Evolutionary conservation across 1,140 invertebrate species (phyloP).

Genomic region (Pogonomyrmex barbatus): DNA sequence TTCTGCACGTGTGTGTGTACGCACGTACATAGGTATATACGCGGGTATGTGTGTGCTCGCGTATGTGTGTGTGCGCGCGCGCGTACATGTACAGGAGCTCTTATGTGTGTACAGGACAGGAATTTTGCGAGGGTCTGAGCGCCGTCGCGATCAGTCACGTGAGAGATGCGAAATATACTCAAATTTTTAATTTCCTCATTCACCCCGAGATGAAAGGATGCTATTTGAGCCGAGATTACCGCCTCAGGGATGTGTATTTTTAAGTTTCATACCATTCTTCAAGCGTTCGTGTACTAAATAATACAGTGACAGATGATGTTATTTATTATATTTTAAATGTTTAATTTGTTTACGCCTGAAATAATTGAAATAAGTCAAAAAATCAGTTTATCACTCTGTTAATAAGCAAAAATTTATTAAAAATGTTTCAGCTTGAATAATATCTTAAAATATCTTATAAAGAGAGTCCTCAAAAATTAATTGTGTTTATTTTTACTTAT

Average conservation of each 20-base stretch:
- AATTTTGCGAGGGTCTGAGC: constrained; percentile 14
- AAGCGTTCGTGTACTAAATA: not conserved
- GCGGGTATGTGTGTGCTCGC: not conserved
- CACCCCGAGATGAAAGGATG: constrained; percentile 18
- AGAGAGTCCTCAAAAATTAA: not conserved
- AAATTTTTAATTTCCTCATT: constrained; percentile 51
- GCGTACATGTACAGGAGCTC: not conserved
- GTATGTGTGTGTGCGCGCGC: not conserved
- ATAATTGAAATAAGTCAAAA: not conserved
- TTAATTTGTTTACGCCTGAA: not conserved
- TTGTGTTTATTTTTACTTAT: not conserved
- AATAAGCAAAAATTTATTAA: not conserved
- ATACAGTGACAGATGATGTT: not conserved
- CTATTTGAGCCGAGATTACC: constrained; percentile 14
- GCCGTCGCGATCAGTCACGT: constrained; percentile 49
- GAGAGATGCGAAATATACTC: constrained; percentile 38
- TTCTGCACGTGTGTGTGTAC: not conserved
- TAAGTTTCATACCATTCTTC: not conserved
- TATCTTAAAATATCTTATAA: not conserved
- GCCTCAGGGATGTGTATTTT: constrained; percentile 17
- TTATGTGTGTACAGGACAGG: constrained; percentile 4
- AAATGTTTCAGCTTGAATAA: not conserved
- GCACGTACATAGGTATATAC: not conserved
- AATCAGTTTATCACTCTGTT: not conserved
- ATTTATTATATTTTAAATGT: not conserved